These are phyloP conservation scores for Mesochorus sp. DNA, from an alignment of 2,888 invertebrate genomes.

Conservation along the genomic window DNA sequence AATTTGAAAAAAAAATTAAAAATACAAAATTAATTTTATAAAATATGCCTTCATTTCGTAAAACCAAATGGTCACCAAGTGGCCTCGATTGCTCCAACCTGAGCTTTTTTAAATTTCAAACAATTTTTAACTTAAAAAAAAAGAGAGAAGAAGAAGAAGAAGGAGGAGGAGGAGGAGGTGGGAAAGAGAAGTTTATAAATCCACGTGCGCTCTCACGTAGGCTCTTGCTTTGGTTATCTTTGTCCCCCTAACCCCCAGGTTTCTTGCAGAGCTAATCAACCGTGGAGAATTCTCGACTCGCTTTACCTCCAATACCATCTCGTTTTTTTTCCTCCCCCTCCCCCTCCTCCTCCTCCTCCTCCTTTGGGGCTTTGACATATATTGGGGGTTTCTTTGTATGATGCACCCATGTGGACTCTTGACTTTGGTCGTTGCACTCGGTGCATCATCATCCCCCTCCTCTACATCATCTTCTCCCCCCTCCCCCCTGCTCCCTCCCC, in stretches of 20 bases:
- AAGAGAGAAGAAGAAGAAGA: too few relatives aligned
- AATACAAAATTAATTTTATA: too few relatives aligned
- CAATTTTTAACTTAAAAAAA: too few relatives aligned
- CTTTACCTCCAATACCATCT: too few relatives aligned
- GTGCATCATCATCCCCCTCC: conserved; percentile 52
- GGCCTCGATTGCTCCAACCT: too few relatives aligned
- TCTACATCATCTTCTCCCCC: conserved; percentile 11
- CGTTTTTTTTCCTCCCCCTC: conserved; percentile 53
- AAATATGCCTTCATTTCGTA: too few relatives aligned
- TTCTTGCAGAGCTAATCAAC: conserved; percentile 72
- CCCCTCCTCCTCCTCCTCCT: conserved; percentile 54
- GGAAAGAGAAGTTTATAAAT: conserved; percentile 31
- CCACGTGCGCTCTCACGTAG: conserved; percentile 67
- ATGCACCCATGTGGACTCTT: conserved; percentile 60
- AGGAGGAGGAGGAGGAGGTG: neutral
- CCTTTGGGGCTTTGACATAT: conserved; percentile 32
- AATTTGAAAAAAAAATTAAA: too few relatives aligned
- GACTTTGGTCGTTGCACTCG: conserved; percentile 61
- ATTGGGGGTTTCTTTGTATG: conserved; percentile 37
- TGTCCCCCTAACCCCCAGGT: conserved; percentile 42
- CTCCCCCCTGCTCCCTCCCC: conserved; percentile 39
- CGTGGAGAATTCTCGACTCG: conserved; percentile 69
- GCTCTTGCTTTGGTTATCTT: conserved; percentile 66
- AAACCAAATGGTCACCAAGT: too few relatives aligned
- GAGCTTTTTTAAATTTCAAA: too few relatives aligned